Conservation (phyloP, 2,113 vertebrate species). For the Guaruba guarouba region DNA sequence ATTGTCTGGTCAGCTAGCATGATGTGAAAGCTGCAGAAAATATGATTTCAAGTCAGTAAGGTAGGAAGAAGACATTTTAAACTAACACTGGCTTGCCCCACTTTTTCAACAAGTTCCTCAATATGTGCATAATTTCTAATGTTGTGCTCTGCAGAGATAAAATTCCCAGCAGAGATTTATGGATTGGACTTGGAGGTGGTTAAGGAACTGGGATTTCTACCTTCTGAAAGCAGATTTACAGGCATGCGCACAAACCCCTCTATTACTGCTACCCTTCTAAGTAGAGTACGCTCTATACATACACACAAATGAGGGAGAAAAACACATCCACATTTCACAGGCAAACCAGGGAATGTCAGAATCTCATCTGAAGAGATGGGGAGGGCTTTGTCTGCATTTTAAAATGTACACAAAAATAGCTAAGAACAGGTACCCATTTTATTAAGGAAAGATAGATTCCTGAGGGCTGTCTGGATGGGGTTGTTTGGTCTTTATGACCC, state of each 20-base stretch:
- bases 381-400: neutral
- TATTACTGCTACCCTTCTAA: neutral
- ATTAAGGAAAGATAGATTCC: neutral
- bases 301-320: neutral
- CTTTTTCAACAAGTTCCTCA: neutral
- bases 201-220: neutral
- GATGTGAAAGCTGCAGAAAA: slow-evolving; percentile 21
- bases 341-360: neutral
- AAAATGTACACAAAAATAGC: neutral
- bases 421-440: neutral
- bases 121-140: neutral
- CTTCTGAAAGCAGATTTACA: neutral
- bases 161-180: neutral
- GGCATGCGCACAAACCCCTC: accelerated
- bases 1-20: slow-evolving; percentile 16
- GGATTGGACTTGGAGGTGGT: neutral
- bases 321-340: neutral
- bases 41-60: neutral
- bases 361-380: neutral
- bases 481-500: neutral
- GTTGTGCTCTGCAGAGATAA: neutral
- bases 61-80: neutral
- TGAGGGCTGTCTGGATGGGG: neutral
- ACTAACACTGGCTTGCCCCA: neutral
- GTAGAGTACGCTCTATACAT: neutral